These are phyloP conservation scores for Chauna torquata DNA, from an alignment of 2,113 vertebrate species.

Conservation along the genomic window DNA sequence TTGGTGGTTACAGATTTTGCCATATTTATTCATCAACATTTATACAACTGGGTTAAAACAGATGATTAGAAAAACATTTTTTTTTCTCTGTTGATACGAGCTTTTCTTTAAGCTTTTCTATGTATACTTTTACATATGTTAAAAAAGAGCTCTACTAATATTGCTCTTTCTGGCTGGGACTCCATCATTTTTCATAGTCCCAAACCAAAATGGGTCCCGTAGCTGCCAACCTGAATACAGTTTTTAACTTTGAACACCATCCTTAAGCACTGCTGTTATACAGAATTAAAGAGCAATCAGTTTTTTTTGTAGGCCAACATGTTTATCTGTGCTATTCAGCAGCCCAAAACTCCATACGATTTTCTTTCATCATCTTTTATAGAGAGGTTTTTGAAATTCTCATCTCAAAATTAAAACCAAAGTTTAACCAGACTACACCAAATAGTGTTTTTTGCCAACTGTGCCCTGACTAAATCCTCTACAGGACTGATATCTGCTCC, in stretches of 20 bases:
- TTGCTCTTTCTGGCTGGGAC: not conserved
- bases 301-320: not conserved
- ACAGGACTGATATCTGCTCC: not conserved
- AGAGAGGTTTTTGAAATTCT: not conserved
- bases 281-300: not conserved
- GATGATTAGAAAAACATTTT: not conserved
- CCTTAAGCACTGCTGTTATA: not conserved
- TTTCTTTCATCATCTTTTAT: not conserved
- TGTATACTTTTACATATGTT: not conserved
- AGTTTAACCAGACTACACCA: not conserved
- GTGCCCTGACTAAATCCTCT: not conserved
- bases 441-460: not conserved
- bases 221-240: not conserved
- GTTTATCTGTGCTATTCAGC: not conserved
- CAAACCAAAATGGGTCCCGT: not conserved
- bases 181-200: not conserved
- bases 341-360: not conserved
- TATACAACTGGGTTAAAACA: not conserved
- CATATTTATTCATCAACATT: not conserved
- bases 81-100: not conserved
- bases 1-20: not conserved
- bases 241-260: constrained; percentile 11
- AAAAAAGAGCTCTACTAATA: not conserved
- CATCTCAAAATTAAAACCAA: constrained; percentile 7
- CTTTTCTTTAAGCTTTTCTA: not conserved